These are phyloP conservation scores for Holocentrus rufus DNA, from an alignment of 2,797 vertebrate genomes.

Conservation along the genomic window DNA sequence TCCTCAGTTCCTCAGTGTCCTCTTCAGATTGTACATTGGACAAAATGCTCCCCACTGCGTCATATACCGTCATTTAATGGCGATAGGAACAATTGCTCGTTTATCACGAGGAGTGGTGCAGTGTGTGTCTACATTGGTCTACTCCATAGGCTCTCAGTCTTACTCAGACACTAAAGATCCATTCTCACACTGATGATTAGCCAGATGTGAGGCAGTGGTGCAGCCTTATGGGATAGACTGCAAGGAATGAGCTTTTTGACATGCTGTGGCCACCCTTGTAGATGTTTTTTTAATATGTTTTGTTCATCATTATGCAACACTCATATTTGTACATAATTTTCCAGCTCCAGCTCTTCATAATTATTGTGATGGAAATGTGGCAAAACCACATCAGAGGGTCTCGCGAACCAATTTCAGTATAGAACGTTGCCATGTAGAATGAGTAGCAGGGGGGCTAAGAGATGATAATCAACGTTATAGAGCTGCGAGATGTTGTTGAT, in stretches of 20 bases:
- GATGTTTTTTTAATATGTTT: constrained; percentile 9
- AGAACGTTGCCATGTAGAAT: constrained; percentile 18
- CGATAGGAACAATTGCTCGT: constrained; percentile 72
- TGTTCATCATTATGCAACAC: constrained; percentile 35
- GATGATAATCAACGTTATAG: constrained; percentile 64
- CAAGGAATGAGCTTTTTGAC: constrained; percentile 47
- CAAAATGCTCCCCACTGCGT: constrained; percentile 51
- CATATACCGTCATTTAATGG: constrained; percentile 69
- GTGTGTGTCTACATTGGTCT: constrained; percentile 47
- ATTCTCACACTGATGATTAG: constrained; percentile 68
- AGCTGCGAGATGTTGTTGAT: constrained; percentile 70
- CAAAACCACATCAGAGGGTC: constrained; percentile 4
- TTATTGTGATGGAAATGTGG: constrained; percentile 25
- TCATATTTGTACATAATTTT: not conserved
- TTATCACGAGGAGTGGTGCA: constrained; percentile 67
- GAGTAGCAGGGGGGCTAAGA: constrained; percentile 57
- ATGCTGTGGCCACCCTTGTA: constrained; percentile 48
- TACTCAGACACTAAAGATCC: constrained; percentile 74
- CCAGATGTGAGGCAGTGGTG: constrained; percentile 70
- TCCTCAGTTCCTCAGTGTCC: constrained; percentile 45
- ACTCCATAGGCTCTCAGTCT: constrained; percentile 54
- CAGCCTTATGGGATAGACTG: constrained; percentile 27
- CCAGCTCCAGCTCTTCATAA: constrained; percentile 10
- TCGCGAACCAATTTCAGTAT: not conserved
- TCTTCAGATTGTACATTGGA: constrained; percentile 47